phyloP scores from a whole-genome alignment of 1,140 invertebrate species.

The Vanessa atalanta region DNA sequence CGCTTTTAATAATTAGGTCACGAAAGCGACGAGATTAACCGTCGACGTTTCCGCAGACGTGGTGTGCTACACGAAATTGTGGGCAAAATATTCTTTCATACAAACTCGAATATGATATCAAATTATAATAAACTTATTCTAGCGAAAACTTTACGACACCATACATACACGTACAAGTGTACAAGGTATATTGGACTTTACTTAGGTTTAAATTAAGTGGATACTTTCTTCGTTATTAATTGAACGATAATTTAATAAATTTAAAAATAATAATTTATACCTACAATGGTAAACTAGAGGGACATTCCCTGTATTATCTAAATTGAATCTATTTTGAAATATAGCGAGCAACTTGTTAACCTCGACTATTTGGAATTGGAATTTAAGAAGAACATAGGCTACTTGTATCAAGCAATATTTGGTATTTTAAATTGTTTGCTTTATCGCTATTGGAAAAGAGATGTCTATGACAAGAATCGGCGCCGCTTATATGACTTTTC shows the following conservation, averaged over 20 bases:
- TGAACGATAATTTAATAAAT: not conserved
- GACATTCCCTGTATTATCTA: not conserved
- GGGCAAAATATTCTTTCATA: conserved; percentile 17
- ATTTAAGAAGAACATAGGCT: not conserved
- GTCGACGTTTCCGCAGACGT: conserved; percentile 30
- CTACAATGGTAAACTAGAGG: too few relatives aligned
- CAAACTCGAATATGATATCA: not conserved
- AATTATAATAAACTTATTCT: conserved; percentile 1
- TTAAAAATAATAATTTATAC: too few relatives aligned
- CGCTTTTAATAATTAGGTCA: conserved; percentile 36
- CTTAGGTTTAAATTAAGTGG: too few relatives aligned
- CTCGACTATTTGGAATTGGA: not conserved
- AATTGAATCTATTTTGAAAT: not conserved
- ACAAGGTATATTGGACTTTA: too few relatives aligned
- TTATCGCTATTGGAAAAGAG: conserved; percentile 26
- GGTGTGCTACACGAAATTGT: conserved; percentile 21
- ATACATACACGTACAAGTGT: not conserved
- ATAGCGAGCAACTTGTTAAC: not conserved
- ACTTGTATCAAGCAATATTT: not conserved
- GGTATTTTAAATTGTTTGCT: conserved; percentile 6
- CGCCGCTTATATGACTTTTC: conserved; percentile 34
- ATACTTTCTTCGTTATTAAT: not conserved
- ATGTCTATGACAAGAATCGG: conserved; percentile 38
- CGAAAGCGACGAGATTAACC: conserved; percentile 36
- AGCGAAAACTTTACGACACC: not conserved